Percentiles rank a stretch among this genome's conserved stretches.
Conservation (phyloP, 64 coral and sea anemone species). For the Porites lutea region DNA sequence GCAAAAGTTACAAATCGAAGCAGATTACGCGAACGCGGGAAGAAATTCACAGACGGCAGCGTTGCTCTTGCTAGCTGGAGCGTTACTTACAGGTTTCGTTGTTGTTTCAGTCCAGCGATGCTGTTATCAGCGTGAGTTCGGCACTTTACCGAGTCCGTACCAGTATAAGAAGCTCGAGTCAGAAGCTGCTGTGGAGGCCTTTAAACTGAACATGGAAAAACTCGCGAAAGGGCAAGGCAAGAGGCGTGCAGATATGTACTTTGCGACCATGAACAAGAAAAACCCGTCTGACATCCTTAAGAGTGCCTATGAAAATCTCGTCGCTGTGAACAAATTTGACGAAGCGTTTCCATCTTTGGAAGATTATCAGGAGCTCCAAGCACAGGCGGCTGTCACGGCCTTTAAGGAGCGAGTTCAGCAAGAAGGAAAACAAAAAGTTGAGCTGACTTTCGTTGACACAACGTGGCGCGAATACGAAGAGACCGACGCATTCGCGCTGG, state of each 20-base stretch:
- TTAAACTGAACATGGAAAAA: slow-evolving; percentile 83
- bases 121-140: slow-evolving; percentile 72
- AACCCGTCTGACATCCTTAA: slow-evolving; percentile 76
- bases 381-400: slow-evolving; percentile 80
- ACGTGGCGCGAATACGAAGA: slow-evolving; percentile 75
- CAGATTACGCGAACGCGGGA: slow-evolving; percentile 59
- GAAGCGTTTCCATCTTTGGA: slow-evolving; percentile 84
- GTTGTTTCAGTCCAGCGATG: slow-evolving; percentile 62
- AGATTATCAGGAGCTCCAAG: slow-evolving; percentile 75
- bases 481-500: slow-evolving; percentile 47
- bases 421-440: slow-evolving; percentile 77
- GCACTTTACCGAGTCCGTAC: slow-evolving; percentile 81
- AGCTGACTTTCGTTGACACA: slow-evolving; percentile 79
- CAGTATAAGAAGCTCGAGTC: slow-evolving; percentile 80
- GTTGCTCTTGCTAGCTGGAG: slow-evolving; percentile 46
- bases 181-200: slow-evolving; percentile 78
- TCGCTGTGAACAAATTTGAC: slow-evolving; percentile 75
- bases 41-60: slow-evolving; percentile 74
- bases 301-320: slow-evolving; percentile 76
- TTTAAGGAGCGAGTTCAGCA: slow-evolving; percentile 84
- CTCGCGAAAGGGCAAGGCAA: slow-evolving; percentile 86
- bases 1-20: slow-evolving; percentile 58
- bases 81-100: slow-evolving; percentile 56
- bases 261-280: slow-evolving; percentile 57
- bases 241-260: slow-evolving; percentile 85